These are phyloP conservation scores for Stenodera caucasica DNA, from an alignment of 2,888 invertebrate genomes.

Conservation along the genomic window DNA sequence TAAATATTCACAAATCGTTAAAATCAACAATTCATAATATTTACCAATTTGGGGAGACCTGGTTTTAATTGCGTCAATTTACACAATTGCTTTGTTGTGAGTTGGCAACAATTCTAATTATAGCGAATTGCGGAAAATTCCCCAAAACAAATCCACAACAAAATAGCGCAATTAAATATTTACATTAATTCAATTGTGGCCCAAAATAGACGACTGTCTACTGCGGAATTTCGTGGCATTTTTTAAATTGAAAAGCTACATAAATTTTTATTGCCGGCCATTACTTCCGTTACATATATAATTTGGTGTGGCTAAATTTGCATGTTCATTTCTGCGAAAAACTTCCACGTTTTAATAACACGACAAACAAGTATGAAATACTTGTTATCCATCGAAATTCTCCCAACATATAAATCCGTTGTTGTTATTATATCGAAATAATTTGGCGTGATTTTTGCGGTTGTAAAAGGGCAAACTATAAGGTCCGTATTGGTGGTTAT, in stretches of 20 bases:
- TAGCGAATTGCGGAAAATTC: neutral
- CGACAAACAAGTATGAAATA: too few species aligned
- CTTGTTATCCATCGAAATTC: neutral
- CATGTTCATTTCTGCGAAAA: constrained; percentile 3
- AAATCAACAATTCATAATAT: too few species aligned
- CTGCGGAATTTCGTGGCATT: too few species aligned
- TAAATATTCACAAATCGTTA: neutral
- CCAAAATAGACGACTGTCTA: too few species aligned
- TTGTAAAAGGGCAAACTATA: too few species aligned
- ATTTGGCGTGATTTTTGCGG: too few species aligned
- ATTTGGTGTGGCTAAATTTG: constrained; percentile 6
- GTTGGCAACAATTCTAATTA: neutral
- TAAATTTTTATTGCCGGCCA: constrained; percentile 12
- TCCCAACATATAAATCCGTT: neutral
- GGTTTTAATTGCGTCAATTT: too few species aligned
- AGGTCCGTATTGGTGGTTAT: constrained; percentile 32
- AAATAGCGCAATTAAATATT: neutral
- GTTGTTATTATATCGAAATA: neutral
- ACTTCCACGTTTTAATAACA: too few species aligned
- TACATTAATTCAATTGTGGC: too few species aligned
- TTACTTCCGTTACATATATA: constrained; percentile 13
- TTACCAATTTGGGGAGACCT: too few species aligned
- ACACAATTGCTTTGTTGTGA: neutral
- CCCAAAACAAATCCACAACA: neutral
- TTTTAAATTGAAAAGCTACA: neutral